Evolutionary conservation across 1,140 invertebrate genomes (phyloP).

Genomic region (Sarcophaga peregrina): DNA sequence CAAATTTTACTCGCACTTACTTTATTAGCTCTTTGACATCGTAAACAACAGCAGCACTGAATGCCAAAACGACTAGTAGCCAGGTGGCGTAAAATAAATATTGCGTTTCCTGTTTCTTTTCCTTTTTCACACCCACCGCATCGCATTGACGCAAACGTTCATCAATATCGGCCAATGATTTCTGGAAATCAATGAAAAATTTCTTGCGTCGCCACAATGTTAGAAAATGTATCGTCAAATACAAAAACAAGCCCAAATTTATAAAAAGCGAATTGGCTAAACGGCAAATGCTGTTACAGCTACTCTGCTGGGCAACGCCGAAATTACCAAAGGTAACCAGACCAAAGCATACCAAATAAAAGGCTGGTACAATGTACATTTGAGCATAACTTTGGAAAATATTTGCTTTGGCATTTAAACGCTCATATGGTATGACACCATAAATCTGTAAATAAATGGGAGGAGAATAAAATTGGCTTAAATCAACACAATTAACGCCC

Average conservation of each 20-base stretch:
- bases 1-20: slow-evolving; percentile 51
- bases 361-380: slow-evolving; percentile 55
- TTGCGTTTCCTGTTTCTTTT: slow-evolving; percentile 36
- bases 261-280: slow-evolving; percentile 56
- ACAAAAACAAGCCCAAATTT: slow-evolving; percentile 58
- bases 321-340: slow-evolving; percentile 49
- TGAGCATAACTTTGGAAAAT: slow-evolving; percentile 55
- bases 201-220: slow-evolving; percentile 58
- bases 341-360: slow-evolving; percentile 57
- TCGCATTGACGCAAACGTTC: slow-evolving; percentile 52
- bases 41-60: slow-evolving; percentile 53
- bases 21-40: slow-evolving; percentile 51
- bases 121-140: slow-evolving; percentile 51
- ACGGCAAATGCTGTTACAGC: slow-evolving; percentile 57
- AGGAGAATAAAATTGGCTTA: too few relatives aligned
- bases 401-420: slow-evolving; percentile 48
- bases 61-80: slow-evolving; percentile 54
- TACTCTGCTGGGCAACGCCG: slow-evolving; percentile 45
- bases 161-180: slow-evolving; percentile 56
- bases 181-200: slow-evolving; percentile 58
- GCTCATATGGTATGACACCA: slow-evolving; percentile 59
- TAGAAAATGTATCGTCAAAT: slow-evolving; percentile 53
- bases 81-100: slow-evolving; percentile 56
- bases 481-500: not conserved
- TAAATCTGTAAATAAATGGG: slow-evolving; percentile 50